Evolutionary conservation across 2,113 vertebrate species (phyloP).

Genomic region (Aptenodytes patagonicus): DNA sequence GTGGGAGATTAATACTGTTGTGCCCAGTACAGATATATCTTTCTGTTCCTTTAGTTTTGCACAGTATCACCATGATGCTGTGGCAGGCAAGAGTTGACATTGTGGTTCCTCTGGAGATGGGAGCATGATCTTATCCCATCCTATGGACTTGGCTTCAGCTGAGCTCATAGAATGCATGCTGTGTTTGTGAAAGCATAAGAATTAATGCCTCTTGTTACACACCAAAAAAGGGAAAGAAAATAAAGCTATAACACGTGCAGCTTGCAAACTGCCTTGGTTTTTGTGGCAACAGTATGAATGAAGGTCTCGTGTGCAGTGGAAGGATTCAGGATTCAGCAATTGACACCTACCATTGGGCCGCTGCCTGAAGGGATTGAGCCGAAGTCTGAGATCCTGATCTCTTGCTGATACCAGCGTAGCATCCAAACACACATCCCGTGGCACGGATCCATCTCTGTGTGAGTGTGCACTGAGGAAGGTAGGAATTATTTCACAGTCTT

Average conservation of each 20-base stretch:
- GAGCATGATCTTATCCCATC: neutral
- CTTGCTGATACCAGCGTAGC: neutral
- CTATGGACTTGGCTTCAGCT: neutral
- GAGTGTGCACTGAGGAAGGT: neutral
- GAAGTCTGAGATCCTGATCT: neutral
- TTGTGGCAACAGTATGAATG: neutral
- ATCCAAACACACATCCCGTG: neutral
- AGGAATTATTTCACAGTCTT: neutral
- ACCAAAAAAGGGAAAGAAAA: neutral
- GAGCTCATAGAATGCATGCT: neutral
- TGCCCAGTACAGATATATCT: neutral
- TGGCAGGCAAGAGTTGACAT: neutral
- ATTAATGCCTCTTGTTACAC: neutral
- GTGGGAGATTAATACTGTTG: neutral
- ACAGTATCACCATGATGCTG: neutral
- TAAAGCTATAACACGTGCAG: rapidly evolving
- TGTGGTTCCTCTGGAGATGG: neutral
- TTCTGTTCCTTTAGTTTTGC: neutral
- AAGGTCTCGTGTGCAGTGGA: neutral
- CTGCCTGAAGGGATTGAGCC: neutral
- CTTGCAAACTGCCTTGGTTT: neutral
- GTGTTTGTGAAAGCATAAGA: neutral
- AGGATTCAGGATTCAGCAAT: neutral
- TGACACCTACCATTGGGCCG: neutral
- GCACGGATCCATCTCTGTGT: neutral